Conservation (phyloP, 2,113 vertebrate genomes). For the Stomatorhinus ivindoensis region DNA sequence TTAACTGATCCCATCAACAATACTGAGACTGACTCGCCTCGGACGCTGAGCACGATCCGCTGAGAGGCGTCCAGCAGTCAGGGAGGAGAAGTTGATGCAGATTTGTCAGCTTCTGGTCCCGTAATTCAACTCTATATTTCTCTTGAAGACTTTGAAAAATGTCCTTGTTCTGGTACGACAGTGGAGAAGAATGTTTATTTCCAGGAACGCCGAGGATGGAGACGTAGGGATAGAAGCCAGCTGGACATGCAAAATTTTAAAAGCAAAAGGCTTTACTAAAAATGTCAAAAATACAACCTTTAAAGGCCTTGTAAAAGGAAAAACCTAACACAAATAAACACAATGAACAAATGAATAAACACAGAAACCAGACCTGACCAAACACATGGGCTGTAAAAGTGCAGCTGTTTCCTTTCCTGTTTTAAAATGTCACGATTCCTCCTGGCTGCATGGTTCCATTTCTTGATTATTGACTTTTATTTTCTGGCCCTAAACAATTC, state of each 20-base stretch:
- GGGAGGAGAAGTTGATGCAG: slow-evolving; percentile 10
- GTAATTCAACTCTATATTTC: slow-evolving; percentile 15
- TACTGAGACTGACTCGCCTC: neutral
- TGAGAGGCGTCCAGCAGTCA: neutral
- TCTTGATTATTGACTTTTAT: neutral
- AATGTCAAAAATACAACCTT: neutral
- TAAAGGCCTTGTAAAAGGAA: neutral
- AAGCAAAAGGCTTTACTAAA: neutral
- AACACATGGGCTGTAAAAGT: neutral
- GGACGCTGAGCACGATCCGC: neutral
- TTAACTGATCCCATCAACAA: neutral
- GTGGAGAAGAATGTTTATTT: neutral
- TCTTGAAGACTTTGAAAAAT: neutral
- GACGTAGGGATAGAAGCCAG: neutral
- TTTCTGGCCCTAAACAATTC: neutral
- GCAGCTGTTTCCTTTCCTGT: no score
- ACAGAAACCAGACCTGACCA: neutral
- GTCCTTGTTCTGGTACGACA: slow-evolving; percentile 7
- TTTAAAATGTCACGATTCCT: neutral
- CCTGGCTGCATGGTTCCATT: neutral
- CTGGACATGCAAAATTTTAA: neutral
- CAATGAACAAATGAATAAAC: neutral
- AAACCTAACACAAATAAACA: neutral
- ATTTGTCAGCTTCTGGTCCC: neutral
- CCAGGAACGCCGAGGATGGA: neutral